Percentiles rank a stretch among this genome's conserved stretches.
phyloP scores from a whole-genome alignment of 1,140 invertebrate genomes.

The Eriocheir sinensis region DNA sequence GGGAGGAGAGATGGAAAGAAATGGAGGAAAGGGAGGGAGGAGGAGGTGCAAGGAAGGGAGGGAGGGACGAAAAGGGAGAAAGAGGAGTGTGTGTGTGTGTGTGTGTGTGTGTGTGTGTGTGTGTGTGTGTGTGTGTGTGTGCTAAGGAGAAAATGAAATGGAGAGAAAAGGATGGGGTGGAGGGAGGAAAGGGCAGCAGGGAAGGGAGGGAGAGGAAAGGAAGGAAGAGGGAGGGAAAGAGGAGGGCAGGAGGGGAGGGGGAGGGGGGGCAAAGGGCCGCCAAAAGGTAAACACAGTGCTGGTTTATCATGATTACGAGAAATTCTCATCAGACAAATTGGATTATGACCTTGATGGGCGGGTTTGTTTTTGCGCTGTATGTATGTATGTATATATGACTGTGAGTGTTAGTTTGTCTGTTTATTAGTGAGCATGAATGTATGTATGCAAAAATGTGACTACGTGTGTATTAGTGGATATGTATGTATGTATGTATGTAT shows the following conservation, averaged over 20 bases:
- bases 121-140: too few species aligned
- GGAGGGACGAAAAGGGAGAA: not conserved
- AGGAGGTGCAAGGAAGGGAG: not conserved
- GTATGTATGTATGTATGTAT: constrained; percentile 19
- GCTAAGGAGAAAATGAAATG: not conserved
- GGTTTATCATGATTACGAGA: not conserved
- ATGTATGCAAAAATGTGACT: not conserved
- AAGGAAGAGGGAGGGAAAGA: not conserved
- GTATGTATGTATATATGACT: not conserved
- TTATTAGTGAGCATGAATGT: not conserved
- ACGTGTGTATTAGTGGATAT: too few species aligned
- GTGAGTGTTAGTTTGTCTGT: not conserved
- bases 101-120: constrained; percentile 14
- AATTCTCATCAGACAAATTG: not conserved
- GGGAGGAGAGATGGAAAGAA: not conserved
- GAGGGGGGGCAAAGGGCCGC: too few species aligned
- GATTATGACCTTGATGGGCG: not conserved
- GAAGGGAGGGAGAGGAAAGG: not conserved
- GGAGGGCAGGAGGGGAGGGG: not conserved
- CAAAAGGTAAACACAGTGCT: not conserved
- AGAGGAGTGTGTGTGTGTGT: not conserved
- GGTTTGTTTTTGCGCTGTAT: not conserved
- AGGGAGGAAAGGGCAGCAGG: not conserved
- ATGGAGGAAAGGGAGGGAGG: not conserved
- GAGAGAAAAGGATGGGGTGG: not conserved